Base-by-base conservation (phyloP, 2,888 invertebrate species). In the Drosophila mettleri region DNA sequence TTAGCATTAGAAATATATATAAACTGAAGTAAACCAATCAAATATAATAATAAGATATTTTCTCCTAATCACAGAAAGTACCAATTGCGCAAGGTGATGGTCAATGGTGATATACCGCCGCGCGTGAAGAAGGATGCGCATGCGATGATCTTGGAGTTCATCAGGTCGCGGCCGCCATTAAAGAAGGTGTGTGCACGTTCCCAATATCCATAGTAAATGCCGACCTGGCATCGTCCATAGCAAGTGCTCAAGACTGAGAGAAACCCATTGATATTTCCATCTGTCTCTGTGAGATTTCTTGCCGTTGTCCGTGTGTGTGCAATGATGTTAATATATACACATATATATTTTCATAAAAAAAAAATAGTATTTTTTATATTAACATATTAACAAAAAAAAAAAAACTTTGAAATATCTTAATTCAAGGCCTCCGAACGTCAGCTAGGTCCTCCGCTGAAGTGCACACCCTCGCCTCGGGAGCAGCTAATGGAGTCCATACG, bases 61-160 rank as follows among this genome's bases (percentile, higher is more conserved):
- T 45, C 27, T 1, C 10, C 45, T 62, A 31, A 68, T 58, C 70
- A 22, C 52, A 92, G 92, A 91, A 93, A 98, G 90, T 98, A 97
- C 93, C 97, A 96, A 89, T 94, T 98, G 83, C 95, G 96, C 91
- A 98, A 98, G 93, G 95, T 95, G 74, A 94, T 94, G 95, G 95
- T 97, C 36, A 96, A 97, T 91, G 97, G 97, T 51, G 95, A 95
- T 92, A 94, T 97, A 89, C 96, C 96, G 64, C 95, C 94, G 58
- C 94, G 96, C 92, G 96, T 98, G 62, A 97, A 97, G 92, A 98
- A 98, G 93, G 98, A 98, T 93, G 98, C 98, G 27, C 98, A 98
- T 92, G 97, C 97, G 67, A 95, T 98, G 93, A 98, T 98, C 91
- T 94, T 99, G 90, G 98, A 99, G 92, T 99, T 98, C 93, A 99